Evolutionary conservation across 2,888 invertebrate species (phyloP), one percentile per base, ranked within the genome.

Genomic region (Thera obeliscata): DNA sequence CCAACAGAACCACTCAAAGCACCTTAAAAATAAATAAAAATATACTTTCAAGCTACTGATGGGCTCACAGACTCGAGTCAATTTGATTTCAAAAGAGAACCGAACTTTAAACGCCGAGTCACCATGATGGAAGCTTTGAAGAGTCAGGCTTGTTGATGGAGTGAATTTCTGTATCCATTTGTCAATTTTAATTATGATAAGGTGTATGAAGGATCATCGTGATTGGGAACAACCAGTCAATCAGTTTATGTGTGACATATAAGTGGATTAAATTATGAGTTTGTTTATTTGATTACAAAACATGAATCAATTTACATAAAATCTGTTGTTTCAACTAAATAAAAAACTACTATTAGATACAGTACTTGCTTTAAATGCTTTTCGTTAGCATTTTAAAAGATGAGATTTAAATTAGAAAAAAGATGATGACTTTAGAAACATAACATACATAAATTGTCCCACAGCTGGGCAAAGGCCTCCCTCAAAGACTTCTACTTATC

Each of bases 171-270:
- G 81, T 87, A 85, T 81, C 80, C 77, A 78, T 79, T 78, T 82
- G 86, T 86, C 88, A 86, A 71, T 81, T 85, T 86, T 87, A 87
- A 88, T 88, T 87, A 86, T 78, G 76, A 75, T 78, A 78, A 82
- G 79, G 78, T 78, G 78, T 79, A 76, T 79, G 79, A 69, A 74
- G 64, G 65, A 71, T 79, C 75, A 78, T 72, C 76, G 74, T 77
- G 74, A 75, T 74, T 70, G 66, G 35, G 55, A 56, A 62, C 33
- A 58, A 64, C 50, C 48, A 35, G 54, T 68, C 49, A 60, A 46
- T 54, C 60, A 48, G 48, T 46, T 59, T 54, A 75, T 72, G 59
- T 64, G 64, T 43, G 43, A 58, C 7, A 64, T 46, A 46, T 46
- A 46, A 46, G 43, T 46, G 41, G 41, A 41, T 41, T 41, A 41